phyloP scores from a whole-genome alignment of 2,797 vertebrate species.

The Chelon auratus region DNA sequence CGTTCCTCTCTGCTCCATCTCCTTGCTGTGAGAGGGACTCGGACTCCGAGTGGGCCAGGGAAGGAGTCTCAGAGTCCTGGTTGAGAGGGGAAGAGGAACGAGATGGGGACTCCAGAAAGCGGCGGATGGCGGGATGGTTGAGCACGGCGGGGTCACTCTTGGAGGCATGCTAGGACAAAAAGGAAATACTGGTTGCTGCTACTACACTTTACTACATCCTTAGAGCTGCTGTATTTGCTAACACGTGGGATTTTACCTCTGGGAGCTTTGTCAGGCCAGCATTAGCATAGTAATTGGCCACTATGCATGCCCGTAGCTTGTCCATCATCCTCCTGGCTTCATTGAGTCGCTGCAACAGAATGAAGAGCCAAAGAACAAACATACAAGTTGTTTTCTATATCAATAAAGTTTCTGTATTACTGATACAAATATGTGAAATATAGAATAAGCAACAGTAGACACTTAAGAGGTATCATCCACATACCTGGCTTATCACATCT shows the following conservation, averaged over 20 bases:
- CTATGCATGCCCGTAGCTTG: slow-evolving; percentile 97
- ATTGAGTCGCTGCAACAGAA: slow-evolving; percentile 89
- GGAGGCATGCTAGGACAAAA: slow-evolving; percentile 81
- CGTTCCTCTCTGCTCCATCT: slow-evolving; percentile 91
- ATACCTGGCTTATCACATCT: slow-evolving; percentile 98
- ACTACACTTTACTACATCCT: neutral
- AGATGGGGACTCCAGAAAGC: slow-evolving; percentile 95
- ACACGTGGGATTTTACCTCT: slow-evolving; percentile 86
- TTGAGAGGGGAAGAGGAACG: slow-evolving; percentile 96
- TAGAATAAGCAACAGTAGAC: neutral
- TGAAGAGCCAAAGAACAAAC: neutral
- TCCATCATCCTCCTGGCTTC: slow-evolving; percentile 99
- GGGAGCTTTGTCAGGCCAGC: slow-evolving; percentile 91
- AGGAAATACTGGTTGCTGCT: neutral
- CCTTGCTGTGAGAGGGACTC: slow-evolving; percentile 94
- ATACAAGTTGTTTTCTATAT: neutral
- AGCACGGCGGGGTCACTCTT: slow-evolving; percentile 91
- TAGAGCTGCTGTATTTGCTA: neutral
- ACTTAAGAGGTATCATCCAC: neutral
- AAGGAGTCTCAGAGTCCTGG: slow-evolving; percentile 95
- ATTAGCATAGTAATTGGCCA: slow-evolving; percentile 97
- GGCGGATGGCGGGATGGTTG: slow-evolving; percentile 97
- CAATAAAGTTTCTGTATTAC: neutral
- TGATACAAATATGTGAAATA: neutral
- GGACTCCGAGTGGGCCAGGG: slow-evolving; percentile 92